These are phyloP conservation scores for Ondatra zibethicus DNA, from an alignment of 2,113 vertebrate species.

Conservation along the genomic window DNA sequence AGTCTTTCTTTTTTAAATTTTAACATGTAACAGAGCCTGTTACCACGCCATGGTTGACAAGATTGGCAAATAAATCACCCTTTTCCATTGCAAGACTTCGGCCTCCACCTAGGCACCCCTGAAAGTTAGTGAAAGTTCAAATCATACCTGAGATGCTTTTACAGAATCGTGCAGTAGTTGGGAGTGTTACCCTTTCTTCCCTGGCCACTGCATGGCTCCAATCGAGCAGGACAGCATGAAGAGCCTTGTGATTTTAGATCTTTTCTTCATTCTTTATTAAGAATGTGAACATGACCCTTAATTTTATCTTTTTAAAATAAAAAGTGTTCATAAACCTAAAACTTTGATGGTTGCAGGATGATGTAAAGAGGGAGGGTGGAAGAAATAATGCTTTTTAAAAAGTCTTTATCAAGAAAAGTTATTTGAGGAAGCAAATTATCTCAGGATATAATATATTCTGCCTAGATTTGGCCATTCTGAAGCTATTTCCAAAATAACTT, in stretches of 20 bases:
- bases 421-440: neutral
- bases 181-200: neutral
- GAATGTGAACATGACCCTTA: neutral
- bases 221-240: neutral
- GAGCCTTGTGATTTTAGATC: neutral
- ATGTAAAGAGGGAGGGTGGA: too few relatives aligned
- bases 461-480: neutral
- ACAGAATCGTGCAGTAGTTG: neutral
- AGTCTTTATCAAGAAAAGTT: neutral
- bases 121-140: neutral
- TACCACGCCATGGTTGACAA: slow-evolving; percentile 32
- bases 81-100: slow-evolving; percentile 16
- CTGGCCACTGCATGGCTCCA: neutral
- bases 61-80: slow-evolving; percentile 15
- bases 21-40: slow-evolving; percentile 48
- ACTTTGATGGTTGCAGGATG: neutral
- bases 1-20: neutral
- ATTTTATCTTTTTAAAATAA: neutral
- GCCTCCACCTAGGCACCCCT: neutral
- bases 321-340: neutral
- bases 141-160: neutral
- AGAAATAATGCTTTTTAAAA: neutral
- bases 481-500: slow-evolving; percentile 11
- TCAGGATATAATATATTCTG: neutral
- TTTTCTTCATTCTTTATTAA: slow-evolving; percentile 1